Conservation (phyloP, 2,113 vertebrate genomes). For the Protobothrops flavoviridis region DNA sequence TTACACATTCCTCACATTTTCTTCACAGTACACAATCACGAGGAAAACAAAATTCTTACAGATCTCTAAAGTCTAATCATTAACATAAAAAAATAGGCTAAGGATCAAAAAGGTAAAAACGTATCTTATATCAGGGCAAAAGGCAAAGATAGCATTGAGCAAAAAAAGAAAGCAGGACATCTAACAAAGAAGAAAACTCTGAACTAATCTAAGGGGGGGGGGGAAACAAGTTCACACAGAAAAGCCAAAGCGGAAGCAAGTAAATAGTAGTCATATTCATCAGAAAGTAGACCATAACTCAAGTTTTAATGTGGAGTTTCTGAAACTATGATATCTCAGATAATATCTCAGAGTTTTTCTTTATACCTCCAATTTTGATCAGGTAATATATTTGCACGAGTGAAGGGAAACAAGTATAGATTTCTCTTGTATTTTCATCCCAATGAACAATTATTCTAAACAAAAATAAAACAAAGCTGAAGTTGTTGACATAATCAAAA, state of each 20-base stretch:
- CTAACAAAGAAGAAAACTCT: not conserved
- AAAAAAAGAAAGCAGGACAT: not conserved
- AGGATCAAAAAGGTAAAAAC: not conserved
- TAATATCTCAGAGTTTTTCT: not conserved
- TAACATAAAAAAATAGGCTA: not conserved
- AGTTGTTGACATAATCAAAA: not conserved
- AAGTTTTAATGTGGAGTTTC: not conserved
- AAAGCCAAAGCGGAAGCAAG: not conserved
- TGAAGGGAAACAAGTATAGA: not conserved
- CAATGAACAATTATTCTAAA: not conserved
- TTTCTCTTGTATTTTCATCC: not conserved
- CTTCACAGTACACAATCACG: not conserved
- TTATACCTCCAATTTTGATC: not conserved
- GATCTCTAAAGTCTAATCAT: not conserved
- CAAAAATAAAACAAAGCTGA: not conserved
- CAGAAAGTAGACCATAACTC: not conserved
- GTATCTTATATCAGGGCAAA: not conserved
- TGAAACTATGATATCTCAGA: not conserved
- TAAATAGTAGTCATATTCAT: not conserved
- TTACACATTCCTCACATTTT: no score
- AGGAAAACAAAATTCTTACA: not conserved
- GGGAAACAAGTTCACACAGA: not conserved
- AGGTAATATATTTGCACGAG: not conserved
- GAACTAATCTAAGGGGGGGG: not conserved
- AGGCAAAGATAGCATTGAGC: not conserved